A percentile compares a stretch with the other conserved stretches of the same genome.
phyloP scores from a whole-genome alignment of 2,113 vertebrate species.

The Pipra filicauda region DNA sequence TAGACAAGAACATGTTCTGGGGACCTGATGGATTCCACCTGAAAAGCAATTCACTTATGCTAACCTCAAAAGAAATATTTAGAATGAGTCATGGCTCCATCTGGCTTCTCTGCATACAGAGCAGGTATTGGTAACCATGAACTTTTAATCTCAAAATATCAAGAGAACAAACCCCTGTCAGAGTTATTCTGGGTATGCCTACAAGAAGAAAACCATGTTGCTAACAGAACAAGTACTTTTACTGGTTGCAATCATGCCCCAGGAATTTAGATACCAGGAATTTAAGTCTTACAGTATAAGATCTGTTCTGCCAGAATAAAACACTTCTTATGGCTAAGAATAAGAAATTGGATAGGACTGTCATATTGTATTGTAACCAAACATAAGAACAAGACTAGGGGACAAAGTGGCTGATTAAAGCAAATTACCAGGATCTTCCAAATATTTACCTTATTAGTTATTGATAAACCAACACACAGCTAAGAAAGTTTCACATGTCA shows the following conservation, averaged over 20 bases:
- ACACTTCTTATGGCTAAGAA: not conserved
- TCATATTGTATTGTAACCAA: not conserved
- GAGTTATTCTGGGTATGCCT: not conserved
- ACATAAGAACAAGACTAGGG: not conserved
- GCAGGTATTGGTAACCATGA: not conserved
- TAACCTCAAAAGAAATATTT: conserved; percentile 16
- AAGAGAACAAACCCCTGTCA: not conserved
- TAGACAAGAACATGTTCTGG: not conserved
- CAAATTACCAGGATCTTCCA: not conserved
- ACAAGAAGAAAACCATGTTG: not conserved
- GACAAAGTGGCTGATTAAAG: not conserved
- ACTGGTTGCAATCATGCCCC: not conserved
- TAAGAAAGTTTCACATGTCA: not conserved
- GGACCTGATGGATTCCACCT: conserved; percentile 6
- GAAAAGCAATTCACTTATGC: not conserved
- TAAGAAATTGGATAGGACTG: not conserved
- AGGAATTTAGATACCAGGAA: not conserved
- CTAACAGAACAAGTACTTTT: not conserved
- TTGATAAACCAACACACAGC: not conserved
- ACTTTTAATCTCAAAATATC: not conserved
- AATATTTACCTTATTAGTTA: not conserved
- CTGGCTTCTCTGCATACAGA: not conserved
- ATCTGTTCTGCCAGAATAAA: not conserved
- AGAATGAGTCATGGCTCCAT: not conserved
- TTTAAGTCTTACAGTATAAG: not conserved